Conservation (phyloP, 2,797 vertebrate genomes). For the Spea hammondii region DNA sequence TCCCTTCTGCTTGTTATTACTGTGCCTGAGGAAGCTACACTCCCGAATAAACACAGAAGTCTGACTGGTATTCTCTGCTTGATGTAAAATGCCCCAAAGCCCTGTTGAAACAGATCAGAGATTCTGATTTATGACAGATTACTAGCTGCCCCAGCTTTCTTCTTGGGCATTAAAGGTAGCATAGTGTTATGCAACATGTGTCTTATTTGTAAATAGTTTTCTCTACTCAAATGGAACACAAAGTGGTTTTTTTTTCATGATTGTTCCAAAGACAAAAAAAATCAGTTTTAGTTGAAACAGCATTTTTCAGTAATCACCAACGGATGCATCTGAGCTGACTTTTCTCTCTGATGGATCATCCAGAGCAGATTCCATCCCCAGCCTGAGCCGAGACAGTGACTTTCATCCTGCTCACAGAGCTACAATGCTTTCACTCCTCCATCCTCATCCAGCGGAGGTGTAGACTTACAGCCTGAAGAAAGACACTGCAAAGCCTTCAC, state of each 20-base stretch:
- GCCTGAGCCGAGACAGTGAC: background rate
- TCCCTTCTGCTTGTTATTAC: conserved; percentile 9
- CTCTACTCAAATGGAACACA: background rate
- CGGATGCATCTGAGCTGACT: conserved; percentile 22
- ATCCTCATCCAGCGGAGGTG: conserved; percentile 1
- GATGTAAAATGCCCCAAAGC: conserved; percentile 31
- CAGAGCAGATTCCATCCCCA: conserved; percentile 8
- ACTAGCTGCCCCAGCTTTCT: background rate
- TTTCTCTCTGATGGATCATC: conserved; percentile 9
- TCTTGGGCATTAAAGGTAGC: background rate
- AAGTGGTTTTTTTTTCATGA: background rate
- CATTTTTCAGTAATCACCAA: conserved; percentile 14
- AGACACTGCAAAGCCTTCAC: background rate
- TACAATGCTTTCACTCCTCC: background rate
- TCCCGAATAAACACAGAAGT: conserved; percentile 19
- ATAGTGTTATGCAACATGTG: background rate
- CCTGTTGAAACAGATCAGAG: conserved; percentile 11
- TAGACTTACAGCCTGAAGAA: background rate
- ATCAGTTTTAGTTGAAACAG: background rate
- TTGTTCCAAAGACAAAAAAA: no score
- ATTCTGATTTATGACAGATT: conserved; percentile 15
- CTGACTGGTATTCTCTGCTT: conserved; percentile 18
- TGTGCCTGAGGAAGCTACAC: conserved; percentile 12
- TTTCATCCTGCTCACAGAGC: background rate
- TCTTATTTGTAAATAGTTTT: background rate